Evolutionary conservation across 1,140 invertebrate species (phyloP), one percentile per base, ranked within the genome.

Genomic region (Lucilia cuprina): DNA sequence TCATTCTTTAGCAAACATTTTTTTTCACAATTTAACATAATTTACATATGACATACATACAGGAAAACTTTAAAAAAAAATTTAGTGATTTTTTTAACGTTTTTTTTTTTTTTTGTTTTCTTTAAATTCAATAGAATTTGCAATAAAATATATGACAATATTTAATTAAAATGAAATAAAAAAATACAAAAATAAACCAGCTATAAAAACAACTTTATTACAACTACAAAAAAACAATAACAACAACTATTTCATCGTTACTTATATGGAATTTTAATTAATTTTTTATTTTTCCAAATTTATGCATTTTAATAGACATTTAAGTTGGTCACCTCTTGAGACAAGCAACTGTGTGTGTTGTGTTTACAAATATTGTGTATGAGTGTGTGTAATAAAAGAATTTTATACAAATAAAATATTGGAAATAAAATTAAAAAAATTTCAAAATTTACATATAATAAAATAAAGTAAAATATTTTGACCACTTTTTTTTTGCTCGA

Each of bases 141-240:
- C 55, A 60, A 60, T 60, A 60, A 60, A 60, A 60, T 60, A 60
- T n/a, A n/a, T 14, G 25, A 30, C 25, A 30, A 30, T 19, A 70
- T 21, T 19, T 70, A 21, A 70, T 25, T 21, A 25, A 70, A 25
- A 25, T 70, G 10, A 70, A 19, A 70, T 41, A 8, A 70, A 70
- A 70, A 70, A 70, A 21, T 10, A 70, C 7, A 70, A 70, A 19
- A 19, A 70, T 60, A 60, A 60, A 60, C 14, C 55, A 60, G n/a
- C 65, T 19, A 70, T 55, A 70, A 70, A 70, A 70, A 70, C 60
- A 70, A 21, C 17, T 70, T 70, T 70, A 70, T 70, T 70, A 70
- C 65, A 70, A 21, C 65, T 9, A 70, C 65, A 70, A 70, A 0
- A 19, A 60, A 5, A 12, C 2, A 14, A 60, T 5, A 10, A 17